phyloP scores from a whole-genome alignment of 2,797 vertebrate species.

The Hyperoplus lanceolatus region DNA sequence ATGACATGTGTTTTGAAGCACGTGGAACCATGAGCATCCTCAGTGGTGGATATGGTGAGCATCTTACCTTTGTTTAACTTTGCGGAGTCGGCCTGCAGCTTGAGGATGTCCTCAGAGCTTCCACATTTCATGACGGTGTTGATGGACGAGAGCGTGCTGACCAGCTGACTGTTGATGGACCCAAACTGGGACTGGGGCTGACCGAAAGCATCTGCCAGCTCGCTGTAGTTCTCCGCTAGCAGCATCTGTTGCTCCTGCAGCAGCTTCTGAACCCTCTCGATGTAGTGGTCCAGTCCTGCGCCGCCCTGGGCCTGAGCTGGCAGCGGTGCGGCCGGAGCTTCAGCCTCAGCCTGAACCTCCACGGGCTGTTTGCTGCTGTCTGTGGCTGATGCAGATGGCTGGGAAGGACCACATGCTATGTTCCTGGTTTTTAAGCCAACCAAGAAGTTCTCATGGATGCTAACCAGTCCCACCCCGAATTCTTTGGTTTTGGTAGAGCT shows the following conservation, averaged over 20 bases:
- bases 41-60: not conserved
- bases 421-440: conserved; percentile 94
- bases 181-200: conserved; percentile 96
- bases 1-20: not conserved
- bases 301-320: conserved; percentile 57
- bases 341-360: conserved; percentile 37
- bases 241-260: conserved; percentile 96
- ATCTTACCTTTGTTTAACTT: conserved; percentile 75
- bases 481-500: conserved; percentile 91
- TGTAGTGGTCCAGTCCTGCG: conserved; percentile 93
- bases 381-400: conserved; percentile 51
- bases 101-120: conserved; percentile 87
- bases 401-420: conserved; percentile 93
- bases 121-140: conserved; percentile 94
- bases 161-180: conserved; percentile 95
- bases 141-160: conserved; percentile 95
- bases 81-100: conserved; percentile 67
- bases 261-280: conserved; percentile 94
- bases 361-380: conserved; percentile 76
- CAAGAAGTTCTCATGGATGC: conserved; percentile 92
- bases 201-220: conserved; percentile 95
- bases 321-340: conserved; percentile 24
- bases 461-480: conserved; percentile 89
- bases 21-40: conserved; percentile 2
- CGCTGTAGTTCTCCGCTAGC: conserved; percentile 96